phyloP scores from a whole-genome alignment of 1,140 invertebrate species.

The Phymastichus coffea region DNA sequence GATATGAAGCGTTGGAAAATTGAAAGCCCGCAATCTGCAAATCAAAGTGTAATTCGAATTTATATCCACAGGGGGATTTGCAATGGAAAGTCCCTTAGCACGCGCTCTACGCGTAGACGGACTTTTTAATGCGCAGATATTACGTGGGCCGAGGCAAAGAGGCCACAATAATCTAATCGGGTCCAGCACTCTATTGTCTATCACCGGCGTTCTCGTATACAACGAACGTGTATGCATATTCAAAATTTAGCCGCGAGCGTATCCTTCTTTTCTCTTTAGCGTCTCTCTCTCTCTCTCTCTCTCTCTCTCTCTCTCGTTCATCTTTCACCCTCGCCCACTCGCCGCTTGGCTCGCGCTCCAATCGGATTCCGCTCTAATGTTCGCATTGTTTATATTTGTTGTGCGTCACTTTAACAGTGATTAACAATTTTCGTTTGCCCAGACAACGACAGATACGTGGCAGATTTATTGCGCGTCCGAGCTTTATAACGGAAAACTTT shows the following conservation, averaged over 20 bases:
- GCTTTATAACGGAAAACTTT: too few species aligned
- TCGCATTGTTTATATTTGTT: too few species aligned
- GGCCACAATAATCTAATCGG: slow-evolving; percentile 49
- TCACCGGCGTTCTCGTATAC: slow-evolving; percentile 32
- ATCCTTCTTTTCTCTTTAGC: slow-evolving; percentile 19
- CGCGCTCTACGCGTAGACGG: slow-evolving; percentile 29
- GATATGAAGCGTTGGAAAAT: too few species aligned
- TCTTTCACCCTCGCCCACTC: too few species aligned
- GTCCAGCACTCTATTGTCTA: slow-evolving; percentile 52
- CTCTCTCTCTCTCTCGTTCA: slow-evolving; percentile 4
- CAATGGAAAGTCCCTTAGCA: neutral
- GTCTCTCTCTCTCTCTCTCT: slow-evolving; percentile 3
- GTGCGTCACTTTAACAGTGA: too few species aligned
- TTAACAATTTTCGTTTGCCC: too few species aligned
- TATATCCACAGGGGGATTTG: slow-evolving; percentile 24
- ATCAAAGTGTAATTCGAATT: slow-evolving; percentile 26
- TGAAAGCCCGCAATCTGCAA: slow-evolving; percentile 21
- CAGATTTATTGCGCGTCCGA: too few species aligned
- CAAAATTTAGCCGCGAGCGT: slow-evolving; percentile 54
- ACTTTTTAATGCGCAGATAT: slow-evolving; percentile 52
- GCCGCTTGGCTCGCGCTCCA: too few species aligned
- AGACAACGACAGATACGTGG: too few species aligned
- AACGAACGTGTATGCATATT: slow-evolving; percentile 57
- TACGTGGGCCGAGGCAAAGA: slow-evolving; percentile 44
- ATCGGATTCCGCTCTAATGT: too few species aligned